Evolutionary conservation across 2,888 invertebrate genomes (phyloP), one percentile per base, ranked within the genome.

Genomic region (Euplexia lucipara): DNA sequence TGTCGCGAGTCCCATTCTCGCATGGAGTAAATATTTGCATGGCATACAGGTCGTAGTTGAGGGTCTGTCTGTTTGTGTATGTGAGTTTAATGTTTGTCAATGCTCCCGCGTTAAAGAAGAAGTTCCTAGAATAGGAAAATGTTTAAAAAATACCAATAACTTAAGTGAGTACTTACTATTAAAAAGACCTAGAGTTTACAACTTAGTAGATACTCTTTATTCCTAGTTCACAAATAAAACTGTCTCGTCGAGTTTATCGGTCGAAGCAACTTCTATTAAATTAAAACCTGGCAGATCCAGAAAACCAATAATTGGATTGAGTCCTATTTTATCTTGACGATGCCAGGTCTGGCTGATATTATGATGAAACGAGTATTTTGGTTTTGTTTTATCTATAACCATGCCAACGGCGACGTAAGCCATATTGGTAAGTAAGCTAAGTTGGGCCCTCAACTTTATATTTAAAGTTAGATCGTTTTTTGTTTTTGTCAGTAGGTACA

Each of bases 271-370:
- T 51, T 58, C 60, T 54, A 75, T 73, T 67, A 61, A 63, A 75
- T 75, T 73, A 73, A 72, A 78, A 63, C 52, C n/a, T 52, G 42
- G 45, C 30, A 47, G 54, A 48, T 62, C 34, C 74, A 54, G 78
- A 35, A 60, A 73, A 58, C 78, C 63, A 59, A 73, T 75, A 73
- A 78, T 73, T 61, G 57, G 37, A 74, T 62, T 44, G 61, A 44
- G 12, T 35, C 45, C 42, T 54, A 42, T 52, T 61, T 78, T 62
- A 53, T 78, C 56, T 59, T 71, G 37, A 12, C 35, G 32, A 34
- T 22, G 22, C 57, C 18, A 18, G 9, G 14, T 34, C 22, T 18
- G n/a, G 8, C 30, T 20, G 30, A 10, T 3, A 16, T 70, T 60
- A 41, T 52, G 16, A 41, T 54, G 41, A 44, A 72, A 57, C 22